Evolutionary conservation across 2,113 vertebrate genomes (phyloP).

Genomic region (Myiagra hebetior): DNA sequence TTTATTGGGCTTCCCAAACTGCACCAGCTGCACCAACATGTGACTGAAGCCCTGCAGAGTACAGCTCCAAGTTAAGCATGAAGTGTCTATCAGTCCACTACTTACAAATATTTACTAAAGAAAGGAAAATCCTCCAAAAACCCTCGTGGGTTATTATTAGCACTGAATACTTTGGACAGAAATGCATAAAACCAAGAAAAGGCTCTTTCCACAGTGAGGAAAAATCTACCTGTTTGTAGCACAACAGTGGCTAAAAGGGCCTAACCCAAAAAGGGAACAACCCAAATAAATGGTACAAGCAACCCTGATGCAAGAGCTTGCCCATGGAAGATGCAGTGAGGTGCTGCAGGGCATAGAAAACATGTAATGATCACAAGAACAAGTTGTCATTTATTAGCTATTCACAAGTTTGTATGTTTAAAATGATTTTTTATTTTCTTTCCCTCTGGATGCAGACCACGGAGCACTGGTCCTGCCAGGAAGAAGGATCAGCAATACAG

Average conservation of each 20-base stretch:
- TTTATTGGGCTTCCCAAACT: background rate
- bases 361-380: background rate
- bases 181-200: background rate
- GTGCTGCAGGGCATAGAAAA: background rate
- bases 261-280: background rate
- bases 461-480: background rate
- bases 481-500: background rate
- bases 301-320: background rate
- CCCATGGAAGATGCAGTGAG: background rate
- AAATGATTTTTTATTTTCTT: background rate
- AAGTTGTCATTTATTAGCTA: background rate
- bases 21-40: background rate
- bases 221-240: background rate
- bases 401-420: background rate
- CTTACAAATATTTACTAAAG: background rate
- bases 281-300: background rate
- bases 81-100: background rate
- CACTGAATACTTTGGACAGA: background rate
- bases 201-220: background rate
- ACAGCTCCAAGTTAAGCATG: background rate
- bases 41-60: background rate
- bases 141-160: rapidly evolving
- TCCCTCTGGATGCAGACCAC: background rate
- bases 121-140: background rate
- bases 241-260: background rate